Evolutionary conservation across 2,888 invertebrate genomes (phyloP).

Genomic region (Euzophera pinguis): DNA sequence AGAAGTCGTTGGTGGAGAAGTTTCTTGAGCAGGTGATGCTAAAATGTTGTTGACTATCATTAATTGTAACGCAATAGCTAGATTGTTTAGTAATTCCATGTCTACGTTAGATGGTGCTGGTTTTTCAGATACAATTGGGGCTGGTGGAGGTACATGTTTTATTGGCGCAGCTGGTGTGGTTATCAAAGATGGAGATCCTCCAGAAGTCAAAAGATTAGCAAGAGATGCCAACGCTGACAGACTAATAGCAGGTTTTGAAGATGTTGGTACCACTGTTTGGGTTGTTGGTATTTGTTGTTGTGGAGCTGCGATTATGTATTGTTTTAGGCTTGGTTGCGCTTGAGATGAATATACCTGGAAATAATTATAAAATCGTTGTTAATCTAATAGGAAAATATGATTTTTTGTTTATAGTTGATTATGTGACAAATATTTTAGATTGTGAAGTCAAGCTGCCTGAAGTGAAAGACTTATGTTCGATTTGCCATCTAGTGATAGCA

Average conservation of each 20-base stretch:
- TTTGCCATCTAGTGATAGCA: too few species aligned
- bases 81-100: constrained; percentile 52
- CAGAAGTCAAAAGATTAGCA: background rate
- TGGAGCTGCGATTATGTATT: background rate
- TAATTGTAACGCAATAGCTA: constrained; percentile 62
- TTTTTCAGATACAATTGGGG: background rate
- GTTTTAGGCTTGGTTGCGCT: constrained; percentile 2
- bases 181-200: background rate
- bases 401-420: too few species aligned
- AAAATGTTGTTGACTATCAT: constrained; percentile 58
- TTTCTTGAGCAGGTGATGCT: constrained; percentile 35
- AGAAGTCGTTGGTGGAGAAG: constrained; percentile 6
- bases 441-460: too few species aligned
- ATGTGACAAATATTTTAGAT: too few species aligned
- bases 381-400: too few species aligned
- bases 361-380: background rate
- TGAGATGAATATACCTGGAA: constrained; percentile 9
- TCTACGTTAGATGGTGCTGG: constrained; percentile 31
- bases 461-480: too few species aligned
- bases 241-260: background rate
- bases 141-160: background rate
- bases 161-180: background rate
- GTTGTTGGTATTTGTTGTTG: background rate
- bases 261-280: background rate
- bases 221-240: background rate